Percentiles rank a stretch among this genome's conserved stretches.
These are phyloP conservation scores for Scopus umbretta DNA, from an alignment of 2,113 vertebrate genomes.

Conservation along the genomic window DNA sequence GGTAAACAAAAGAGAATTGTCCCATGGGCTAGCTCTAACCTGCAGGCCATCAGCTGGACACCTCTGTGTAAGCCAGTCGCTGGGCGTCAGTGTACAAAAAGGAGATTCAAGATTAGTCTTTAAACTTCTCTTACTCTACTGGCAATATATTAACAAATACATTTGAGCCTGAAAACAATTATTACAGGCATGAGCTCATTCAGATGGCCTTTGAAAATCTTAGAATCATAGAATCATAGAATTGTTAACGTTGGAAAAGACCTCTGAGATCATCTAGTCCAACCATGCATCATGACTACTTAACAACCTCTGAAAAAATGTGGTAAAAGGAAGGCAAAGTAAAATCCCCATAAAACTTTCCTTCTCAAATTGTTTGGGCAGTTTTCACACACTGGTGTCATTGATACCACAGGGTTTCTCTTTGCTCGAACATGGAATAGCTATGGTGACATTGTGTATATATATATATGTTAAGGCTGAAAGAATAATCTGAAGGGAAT, in stretches of 20 bases:
- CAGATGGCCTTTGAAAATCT: not conserved
- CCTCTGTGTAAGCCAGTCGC: not conserved
- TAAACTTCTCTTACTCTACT: not conserved
- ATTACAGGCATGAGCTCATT: not conserved
- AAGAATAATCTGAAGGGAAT: not conserved
- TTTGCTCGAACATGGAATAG: not conserved
- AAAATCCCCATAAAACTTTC: not conserved
- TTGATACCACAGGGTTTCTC: not conserved
- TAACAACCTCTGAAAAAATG: not conserved
- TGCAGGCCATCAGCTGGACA: not conserved
- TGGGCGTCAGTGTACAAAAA: fast-evolving
- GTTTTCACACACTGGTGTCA: not conserved
- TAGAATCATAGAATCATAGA: too few relatives aligned
- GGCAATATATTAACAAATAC: not conserved
- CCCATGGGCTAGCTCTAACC: not conserved
- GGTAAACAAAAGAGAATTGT: not conserved
- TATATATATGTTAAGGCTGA: not conserved
- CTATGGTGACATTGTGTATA: not conserved
- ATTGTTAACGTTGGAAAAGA: too few relatives aligned
- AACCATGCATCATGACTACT: not conserved
- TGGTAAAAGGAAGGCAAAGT: not conserved
- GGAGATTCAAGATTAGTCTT: not conserved
- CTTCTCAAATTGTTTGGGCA: not conserved
- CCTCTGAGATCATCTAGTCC: too few relatives aligned
- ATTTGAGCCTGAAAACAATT: not conserved